Percentiles rank a stretch among this genome's conserved stretches.
Conservation (phyloP, 2,797 vertebrate genomes). For the Neopelma chrysocephalum region DNA sequence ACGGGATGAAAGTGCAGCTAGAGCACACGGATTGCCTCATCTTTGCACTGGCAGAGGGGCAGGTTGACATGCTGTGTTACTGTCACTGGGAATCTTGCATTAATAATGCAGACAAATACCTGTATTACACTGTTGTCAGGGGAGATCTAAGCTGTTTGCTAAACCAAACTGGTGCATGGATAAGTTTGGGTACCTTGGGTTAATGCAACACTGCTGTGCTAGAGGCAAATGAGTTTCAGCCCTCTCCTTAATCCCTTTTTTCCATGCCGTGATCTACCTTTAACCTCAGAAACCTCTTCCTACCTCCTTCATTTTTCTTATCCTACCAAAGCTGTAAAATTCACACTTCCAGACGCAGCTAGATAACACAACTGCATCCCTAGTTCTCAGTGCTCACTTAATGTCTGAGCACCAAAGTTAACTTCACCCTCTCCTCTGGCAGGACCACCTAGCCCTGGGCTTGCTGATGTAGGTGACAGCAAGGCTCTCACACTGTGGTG, state of each 20-base stretch:
- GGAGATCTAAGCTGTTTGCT: background rate
- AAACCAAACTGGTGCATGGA: background rate
- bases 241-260: background rate
- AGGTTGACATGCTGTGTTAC: background rate
- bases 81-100: background rate
- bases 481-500: background rate
- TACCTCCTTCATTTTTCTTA: background rate
- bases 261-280: background rate
- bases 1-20: background rate
- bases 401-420: background rate
- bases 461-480: background rate
- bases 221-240: background rate
- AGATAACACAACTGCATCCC: background rate
- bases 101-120: background rate
- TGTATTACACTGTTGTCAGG: background rate
- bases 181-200: background rate
- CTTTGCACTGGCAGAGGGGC: background rate
- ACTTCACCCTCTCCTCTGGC: background rate
- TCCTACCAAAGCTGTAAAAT: background rate
- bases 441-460: background rate
- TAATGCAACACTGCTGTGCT: background rate
- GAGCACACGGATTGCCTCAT: background rate
- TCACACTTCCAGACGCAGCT: background rate
- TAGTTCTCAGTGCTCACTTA: background rate
- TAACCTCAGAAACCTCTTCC: background rate